A percentile compares a stretch with the other conserved stretches of the same genome.
Conservation (phyloP, 1,140 invertebrate species). For the Probaryconus sp. region DNA sequence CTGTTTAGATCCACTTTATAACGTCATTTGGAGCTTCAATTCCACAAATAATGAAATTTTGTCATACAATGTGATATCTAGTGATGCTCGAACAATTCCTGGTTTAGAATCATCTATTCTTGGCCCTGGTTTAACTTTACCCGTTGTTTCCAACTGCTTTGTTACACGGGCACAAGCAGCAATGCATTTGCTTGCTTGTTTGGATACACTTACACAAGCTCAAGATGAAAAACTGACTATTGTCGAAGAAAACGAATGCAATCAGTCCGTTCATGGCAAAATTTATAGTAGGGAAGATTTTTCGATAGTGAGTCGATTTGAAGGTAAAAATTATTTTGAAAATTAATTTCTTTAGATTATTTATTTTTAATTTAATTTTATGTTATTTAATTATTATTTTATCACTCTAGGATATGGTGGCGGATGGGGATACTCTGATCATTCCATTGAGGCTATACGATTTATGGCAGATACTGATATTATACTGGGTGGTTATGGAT, state of each 20-base stretch:
- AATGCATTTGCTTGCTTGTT: slow-evolving; percentile 91
- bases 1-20: slow-evolving; percentile 92
- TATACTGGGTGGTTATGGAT: slow-evolving; percentile 93
- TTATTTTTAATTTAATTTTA: not conserved
- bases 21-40: slow-evolving; percentile 91
- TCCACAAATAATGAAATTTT: slow-evolving; percentile 84
- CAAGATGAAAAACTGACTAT: slow-evolving; percentile 84
- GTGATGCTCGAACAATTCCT: slow-evolving; percentile 79
- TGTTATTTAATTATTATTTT: not conserved
- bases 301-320: slow-evolving; percentile 92
- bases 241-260: slow-evolving; percentile 78
- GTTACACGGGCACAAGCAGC: slow-evolving; percentile 91
- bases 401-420: slow-evolving; percentile 87
- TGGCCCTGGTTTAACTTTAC: slow-evolving; percentile 88
- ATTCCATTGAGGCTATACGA: slow-evolving; percentile 95
- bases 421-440: slow-evolving; percentile 98
- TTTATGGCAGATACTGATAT: slow-evolving; percentile 96
- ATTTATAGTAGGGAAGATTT: slow-evolving; percentile 88
- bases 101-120: slow-evolving; percentile 80
- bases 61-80: slow-evolving; percentile 89
- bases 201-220: slow-evolving; percentile 92
- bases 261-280: slow-evolving; percentile 77
- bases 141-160: slow-evolving; percentile 83
- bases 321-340: slow-evolving; percentile 81
- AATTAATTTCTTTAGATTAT: not conserved